Percentiles rank a stretch among this genome's conserved stretches.
phyloP scores from a whole-genome alignment of 2,113 vertebrate genomes.

The Myotis lucifugus region DNA sequence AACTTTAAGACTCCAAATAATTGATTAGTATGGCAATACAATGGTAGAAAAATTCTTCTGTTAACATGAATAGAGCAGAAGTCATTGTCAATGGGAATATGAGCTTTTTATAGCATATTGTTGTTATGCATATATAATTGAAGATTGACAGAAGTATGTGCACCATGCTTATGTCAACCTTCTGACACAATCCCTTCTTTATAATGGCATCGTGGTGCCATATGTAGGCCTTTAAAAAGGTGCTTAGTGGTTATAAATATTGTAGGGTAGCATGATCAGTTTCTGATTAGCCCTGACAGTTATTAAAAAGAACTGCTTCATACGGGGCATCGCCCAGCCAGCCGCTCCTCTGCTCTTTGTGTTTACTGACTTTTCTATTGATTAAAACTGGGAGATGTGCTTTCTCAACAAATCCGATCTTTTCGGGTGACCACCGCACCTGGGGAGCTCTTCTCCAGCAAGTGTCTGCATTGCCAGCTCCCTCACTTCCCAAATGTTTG shows the following conservation, averaged over 20 bases:
- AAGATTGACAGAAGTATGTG: not conserved
- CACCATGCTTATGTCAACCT: not conserved
- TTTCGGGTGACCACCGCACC: accelerated
- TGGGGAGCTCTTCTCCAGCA: no score
- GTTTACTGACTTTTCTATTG: no score
- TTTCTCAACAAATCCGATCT: not conserved
- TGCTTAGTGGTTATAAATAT: not conserved
- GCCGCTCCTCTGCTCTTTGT: accelerated
- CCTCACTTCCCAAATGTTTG: accelerated
- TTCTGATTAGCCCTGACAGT: not conserved
- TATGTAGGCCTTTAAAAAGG: not conserved
- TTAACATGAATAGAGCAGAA: not conserved
- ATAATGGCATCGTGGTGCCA: not conserved
- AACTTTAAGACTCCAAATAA: not conserved
- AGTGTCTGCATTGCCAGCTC: no score
- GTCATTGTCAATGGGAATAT: not conserved
- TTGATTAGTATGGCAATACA: not conserved
- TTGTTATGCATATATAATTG: not conserved
- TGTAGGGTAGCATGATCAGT: no score
- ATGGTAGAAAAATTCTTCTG: not conserved
- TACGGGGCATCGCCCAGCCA: accelerated
- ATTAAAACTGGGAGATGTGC: not conserved
- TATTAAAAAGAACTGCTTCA: not conserved
- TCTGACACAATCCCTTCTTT: not conserved
- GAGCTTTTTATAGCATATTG: not conserved